Evolutionary conservation across 2,888 invertebrate species (phyloP).

Genomic region (Blastobasis lacticolella): DNA sequence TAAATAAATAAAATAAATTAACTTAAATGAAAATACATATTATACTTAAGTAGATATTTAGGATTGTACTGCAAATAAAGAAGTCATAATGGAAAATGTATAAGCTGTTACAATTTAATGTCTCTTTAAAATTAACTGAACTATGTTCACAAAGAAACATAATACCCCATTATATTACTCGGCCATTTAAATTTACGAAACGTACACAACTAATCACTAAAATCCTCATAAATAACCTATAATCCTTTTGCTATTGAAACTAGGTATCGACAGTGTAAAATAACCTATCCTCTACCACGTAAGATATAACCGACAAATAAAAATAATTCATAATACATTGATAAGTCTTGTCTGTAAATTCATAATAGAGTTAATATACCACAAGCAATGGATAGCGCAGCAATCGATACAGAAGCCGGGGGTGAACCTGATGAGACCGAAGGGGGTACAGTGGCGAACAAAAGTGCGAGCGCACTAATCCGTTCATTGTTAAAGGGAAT

Average conservation of each 20-base stretch:
- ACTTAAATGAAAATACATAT: too few species aligned
- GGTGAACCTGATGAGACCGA: constrained; percentile 9
- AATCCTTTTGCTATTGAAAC: constrained; percentile 49
- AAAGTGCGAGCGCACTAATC: constrained; percentile 56
- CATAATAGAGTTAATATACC: not conserved
- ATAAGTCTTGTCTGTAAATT: constrained; percentile 5
- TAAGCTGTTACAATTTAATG: too few species aligned
- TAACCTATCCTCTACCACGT: constrained; percentile 27
- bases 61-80: too few species aligned
- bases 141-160: too few species aligned
- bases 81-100: too few species aligned
- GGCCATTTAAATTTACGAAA: constrained; percentile 24
- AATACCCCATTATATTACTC: too few species aligned
- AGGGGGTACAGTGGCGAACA: constrained; percentile 39
- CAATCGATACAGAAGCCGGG: constrained; percentile 5
- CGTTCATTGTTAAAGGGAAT: constrained; percentile 65
- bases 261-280: constrained; percentile 46
- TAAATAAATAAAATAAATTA: too few species aligned
- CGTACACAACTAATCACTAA: constrained; percentile 32
- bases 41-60: too few species aligned
- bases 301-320: constrained; percentile 7
- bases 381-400: constrained; percentile 19
- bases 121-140: too few species aligned
- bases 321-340: constrained; percentile 21
- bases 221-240: constrained; percentile 54